Evolutionary conservation across 2,888 invertebrate species (phyloP), one percentile per base, ranked within the genome.

Genomic region (Patella ulyssiponensis): DNA sequence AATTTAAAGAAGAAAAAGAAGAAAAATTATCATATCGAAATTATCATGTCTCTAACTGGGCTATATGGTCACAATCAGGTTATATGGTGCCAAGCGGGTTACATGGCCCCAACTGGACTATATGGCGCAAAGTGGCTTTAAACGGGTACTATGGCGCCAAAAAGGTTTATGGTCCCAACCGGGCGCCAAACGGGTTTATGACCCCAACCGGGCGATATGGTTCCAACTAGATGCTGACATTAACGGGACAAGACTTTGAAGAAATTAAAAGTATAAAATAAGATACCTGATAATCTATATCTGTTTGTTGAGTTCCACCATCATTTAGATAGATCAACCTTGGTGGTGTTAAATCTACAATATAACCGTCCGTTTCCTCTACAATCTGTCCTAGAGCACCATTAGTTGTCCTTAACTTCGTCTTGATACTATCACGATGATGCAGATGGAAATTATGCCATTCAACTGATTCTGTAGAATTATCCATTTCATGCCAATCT

Each of bases 291-390:
- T 79, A 88, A 23, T 82, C 79, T 44, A 81, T 82, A 69, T 87
- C 86, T 11, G 75, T 23, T 3, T 56, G 75, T 9, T 56, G 71
- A 12, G 33, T 56, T 3, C 52, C 11, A 11, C 88, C 88, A 76
- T 88, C 88, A 27, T 82, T 79, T 0, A 87, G 77, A 74, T 75
- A 76, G 11, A 79, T 71, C 9, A 86, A 75, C 3, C 69, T 69
- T 20, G 88, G 87, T 14, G 86, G 83, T 1, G 87, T 88, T n/a
- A 86, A 77, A 76, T 88, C 88, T 14, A 88, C 80, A 51, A 86
- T 74, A 79, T 86, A 84, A 5, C 86, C 84, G 73, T 81, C 71
- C 2, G 85, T 84, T 11, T 73, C 73, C 17, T 69, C 75, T 15
- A 77, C 69, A 12, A 84, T 77, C 17, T 79, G 79, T 73, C 84